phyloP scores from a whole-genome alignment of 2,888 invertebrate genomes.

The Stenodera caucasica region DNA sequence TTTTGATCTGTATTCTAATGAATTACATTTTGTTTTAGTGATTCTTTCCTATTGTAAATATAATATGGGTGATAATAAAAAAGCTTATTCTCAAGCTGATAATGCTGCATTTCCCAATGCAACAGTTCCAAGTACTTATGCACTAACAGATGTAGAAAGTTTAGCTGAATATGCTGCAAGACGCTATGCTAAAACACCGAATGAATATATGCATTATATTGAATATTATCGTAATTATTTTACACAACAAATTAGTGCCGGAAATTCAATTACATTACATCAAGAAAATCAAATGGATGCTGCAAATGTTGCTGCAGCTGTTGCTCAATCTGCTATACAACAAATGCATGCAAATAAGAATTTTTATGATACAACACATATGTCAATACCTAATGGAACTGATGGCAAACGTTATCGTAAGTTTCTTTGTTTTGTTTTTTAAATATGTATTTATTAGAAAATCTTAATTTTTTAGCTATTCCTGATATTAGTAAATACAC shows the following conservation, averaged over 20 bases:
- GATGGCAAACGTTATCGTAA: constrained; percentile 69
- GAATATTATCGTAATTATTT: constrained; percentile 77
- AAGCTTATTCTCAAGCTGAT: constrained; percentile 54
- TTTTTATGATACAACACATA: constrained; percentile 54
- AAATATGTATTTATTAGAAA: too few species aligned
- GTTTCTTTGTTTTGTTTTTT: constrained; percentile 30
- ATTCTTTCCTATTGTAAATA: constrained; percentile 63
- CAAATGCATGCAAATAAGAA: constrained; percentile 60
- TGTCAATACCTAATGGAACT: constrained; percentile 62
- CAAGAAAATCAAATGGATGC: constrained; percentile 68
- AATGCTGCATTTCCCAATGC: constrained; percentile 54
- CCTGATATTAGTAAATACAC: constrained; percentile 92
- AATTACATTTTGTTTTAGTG: constrained; percentile 43
- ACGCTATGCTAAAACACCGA: constrained; percentile 71
- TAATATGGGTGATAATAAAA: constrained; percentile 56
- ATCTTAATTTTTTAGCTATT: constrained; percentile 62
- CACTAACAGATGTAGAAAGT: constrained; percentile 69
- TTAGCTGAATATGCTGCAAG: constrained; percentile 77
- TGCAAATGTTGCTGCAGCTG: constrained; percentile 85
- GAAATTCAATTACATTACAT: constrained; percentile 57
- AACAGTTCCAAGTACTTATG: constrained; percentile 57
- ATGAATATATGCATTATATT: constrained; percentile 70
- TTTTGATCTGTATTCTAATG: too few species aligned
- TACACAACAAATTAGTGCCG: constrained; percentile 64
- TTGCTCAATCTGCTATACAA: constrained; percentile 84